phyloP scores from a whole-genome alignment of 2,888 invertebrate genomes.

The Himalopsyche japonica region DNA sequence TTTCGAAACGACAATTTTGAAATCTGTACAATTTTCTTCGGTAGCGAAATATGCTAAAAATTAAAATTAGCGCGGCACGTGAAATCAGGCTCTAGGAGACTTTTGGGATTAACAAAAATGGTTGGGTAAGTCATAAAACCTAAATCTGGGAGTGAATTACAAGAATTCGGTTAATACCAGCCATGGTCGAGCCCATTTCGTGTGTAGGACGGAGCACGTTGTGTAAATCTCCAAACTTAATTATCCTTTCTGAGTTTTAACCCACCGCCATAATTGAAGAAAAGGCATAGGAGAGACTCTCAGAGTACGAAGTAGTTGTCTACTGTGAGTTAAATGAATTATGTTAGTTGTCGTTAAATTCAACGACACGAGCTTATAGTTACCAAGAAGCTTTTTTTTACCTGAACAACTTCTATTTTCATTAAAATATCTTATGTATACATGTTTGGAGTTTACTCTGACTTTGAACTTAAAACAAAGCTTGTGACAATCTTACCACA shows the following conservation, averaged over 20 bases:
- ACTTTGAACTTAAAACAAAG: too few species aligned
- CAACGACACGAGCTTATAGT: background rate
- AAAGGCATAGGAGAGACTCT: background rate
- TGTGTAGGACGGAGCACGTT: background rate
- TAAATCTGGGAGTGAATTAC: background rate
- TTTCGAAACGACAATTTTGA: too few species aligned
- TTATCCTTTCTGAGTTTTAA: background rate
- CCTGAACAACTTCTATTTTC: background rate
- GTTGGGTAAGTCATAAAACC: background rate
- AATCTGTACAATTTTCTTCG: too few species aligned
- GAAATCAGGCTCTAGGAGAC: background rate
- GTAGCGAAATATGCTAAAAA: too few species aligned
- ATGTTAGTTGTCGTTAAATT: background rate
- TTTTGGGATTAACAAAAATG: background rate
- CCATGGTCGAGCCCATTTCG: background rate
- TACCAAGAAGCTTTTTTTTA: background rate
- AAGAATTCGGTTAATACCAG: background rate
- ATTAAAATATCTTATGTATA: too few species aligned
- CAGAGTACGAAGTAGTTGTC: background rate
- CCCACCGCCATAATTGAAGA: background rate
- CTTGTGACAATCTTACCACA: too few species aligned
- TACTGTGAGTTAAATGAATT: background rate
- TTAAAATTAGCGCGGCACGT: background rate
- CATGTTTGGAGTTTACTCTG: too few species aligned
- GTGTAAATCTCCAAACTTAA: background rate